Conservation (phyloP, 2,797 vertebrate genomes). For the Periparus ater region DNA sequence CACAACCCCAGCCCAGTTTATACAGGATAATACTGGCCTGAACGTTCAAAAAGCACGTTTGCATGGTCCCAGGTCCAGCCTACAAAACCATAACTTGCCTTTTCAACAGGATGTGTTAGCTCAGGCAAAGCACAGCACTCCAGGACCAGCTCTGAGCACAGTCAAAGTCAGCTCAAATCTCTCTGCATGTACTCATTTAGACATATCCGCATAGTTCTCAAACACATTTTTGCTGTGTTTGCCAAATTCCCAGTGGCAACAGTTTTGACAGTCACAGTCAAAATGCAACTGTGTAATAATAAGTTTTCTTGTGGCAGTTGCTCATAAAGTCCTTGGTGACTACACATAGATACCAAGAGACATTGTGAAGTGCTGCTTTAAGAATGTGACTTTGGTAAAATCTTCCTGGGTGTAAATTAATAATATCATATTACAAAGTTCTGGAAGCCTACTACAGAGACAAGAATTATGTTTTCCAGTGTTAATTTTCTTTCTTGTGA, state of each 20-base stretch:
- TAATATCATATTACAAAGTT: not conserved
- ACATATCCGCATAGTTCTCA: not conserved
- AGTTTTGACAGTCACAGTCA: slow-evolving; percentile 49
- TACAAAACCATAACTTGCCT: not conserved
- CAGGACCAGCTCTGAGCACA: not conserved
- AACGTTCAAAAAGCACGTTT: not conserved
- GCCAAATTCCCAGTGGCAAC: slow-evolving; percentile 1
- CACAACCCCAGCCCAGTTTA: not conserved
- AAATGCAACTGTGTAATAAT: slow-evolving; percentile 41
- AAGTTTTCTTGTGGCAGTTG: not conserved
- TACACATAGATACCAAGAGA: not conserved
- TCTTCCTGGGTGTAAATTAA: not conserved
- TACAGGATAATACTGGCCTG: not conserved
- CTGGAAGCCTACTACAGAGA: not conserved
- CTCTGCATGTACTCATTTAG: not conserved
- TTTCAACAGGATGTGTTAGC: not conserved
- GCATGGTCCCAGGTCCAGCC: not conserved
- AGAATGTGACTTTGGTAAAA: not conserved
- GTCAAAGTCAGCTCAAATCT: not conserved
- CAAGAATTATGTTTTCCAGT: not conserved
- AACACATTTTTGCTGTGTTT: slow-evolving; percentile 13
- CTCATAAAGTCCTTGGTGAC: not conserved
- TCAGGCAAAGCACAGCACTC: not conserved
- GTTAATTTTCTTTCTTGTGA: not conserved
- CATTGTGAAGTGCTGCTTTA: not conserved